A percentile compares a stretch with the other conserved stretches of the same genome.
Evolutionary conservation across 2,113 vertebrate species (phyloP).

Genomic region (Lynx canadensis): DNA sequence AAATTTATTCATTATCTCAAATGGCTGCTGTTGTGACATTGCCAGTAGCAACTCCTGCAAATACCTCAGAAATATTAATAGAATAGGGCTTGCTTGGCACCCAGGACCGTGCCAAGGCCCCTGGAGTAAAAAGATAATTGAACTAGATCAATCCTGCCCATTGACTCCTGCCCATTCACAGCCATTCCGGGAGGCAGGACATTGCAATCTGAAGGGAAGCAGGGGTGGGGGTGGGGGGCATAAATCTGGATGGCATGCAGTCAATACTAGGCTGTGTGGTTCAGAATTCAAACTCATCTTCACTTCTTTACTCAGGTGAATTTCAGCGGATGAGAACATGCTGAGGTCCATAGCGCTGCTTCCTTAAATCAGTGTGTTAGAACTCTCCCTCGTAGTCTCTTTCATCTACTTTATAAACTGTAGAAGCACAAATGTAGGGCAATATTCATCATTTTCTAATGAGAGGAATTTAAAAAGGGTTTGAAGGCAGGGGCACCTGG

Average conservation of each 20-base stretch:
- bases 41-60: not conserved
- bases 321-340: not conserved
- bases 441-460: not conserved
- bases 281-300: not conserved
- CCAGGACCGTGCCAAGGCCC: not conserved
- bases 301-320: not conserved
- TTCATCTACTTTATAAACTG: not conserved
- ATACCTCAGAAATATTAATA: not conserved
- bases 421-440: not conserved
- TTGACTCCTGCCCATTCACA: not conserved
- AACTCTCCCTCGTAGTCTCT: not conserved
- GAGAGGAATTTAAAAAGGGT: not conserved
- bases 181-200: not conserved
- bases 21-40: not conserved
- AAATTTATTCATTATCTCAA: constrained; percentile 4
- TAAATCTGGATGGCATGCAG: not conserved
- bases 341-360: not conserved
- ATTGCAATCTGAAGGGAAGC: not conserved
- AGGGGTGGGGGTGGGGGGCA: accelerated
- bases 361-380: not conserved
- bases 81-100: not conserved
- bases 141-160: not conserved
- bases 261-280: not conserved
- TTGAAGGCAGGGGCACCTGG: too few species aligned
- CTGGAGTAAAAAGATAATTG: not conserved